Evolutionary conservation across 2,888 invertebrate genomes (phyloP).

Genomic region (Tipula lateralis): DNA sequence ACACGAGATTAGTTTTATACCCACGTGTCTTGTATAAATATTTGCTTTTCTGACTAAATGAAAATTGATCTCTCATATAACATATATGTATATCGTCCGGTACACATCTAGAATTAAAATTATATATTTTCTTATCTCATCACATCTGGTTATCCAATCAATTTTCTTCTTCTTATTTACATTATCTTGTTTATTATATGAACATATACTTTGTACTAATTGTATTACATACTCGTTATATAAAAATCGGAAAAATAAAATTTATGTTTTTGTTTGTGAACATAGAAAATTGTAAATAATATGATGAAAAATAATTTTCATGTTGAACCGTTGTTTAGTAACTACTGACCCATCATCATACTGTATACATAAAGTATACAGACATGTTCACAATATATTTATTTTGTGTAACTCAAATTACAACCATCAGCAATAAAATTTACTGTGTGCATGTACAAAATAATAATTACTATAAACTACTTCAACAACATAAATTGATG

Average conservation of each 20-base stretch:
- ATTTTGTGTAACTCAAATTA: background rate
- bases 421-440: background rate
- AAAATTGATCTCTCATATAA: background rate
- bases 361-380: background rate
- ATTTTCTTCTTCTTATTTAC: background rate
- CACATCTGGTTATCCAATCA: slow-evolving; percentile 24
- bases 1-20: background rate
- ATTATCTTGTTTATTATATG: background rate
- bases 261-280: background rate
- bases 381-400: background rate
- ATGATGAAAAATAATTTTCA: background rate
- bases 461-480: background rate
- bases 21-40: background rate
- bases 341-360: background rate
- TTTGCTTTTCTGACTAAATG: background rate
- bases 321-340: background rate
- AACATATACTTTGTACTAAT: background rate
- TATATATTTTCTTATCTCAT: background rate
- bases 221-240: slow-evolving; percentile 5
- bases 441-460: background rate
- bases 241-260: background rate
- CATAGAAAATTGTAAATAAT: background rate
- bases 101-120: background rate
- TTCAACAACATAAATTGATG: background rate
- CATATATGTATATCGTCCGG: background rate